Evolutionary conservation across 2,797 vertebrate genomes (phyloP).

Genomic region (Rhinophrynus dorsalis): DNA sequence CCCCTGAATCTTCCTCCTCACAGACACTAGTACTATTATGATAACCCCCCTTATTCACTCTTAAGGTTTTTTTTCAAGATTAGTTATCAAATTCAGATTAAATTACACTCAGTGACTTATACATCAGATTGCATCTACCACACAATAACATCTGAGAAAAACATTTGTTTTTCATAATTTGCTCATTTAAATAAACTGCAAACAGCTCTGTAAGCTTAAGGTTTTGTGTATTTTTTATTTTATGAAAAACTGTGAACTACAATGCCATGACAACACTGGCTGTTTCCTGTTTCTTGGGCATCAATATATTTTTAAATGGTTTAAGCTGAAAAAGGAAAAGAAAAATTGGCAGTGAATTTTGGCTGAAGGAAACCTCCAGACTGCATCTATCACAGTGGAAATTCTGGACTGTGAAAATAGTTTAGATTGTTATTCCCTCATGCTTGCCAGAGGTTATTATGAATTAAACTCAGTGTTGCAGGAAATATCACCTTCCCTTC

Average conservation of each 20-base stretch:
- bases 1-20: no score
- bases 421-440: slow-evolving; percentile 54
- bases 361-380: slow-evolving; percentile 46
- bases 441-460: slow-evolving; percentile 54
- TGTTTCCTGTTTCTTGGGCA: slow-evolving; percentile 58
- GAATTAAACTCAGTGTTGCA: slow-evolving; percentile 53
- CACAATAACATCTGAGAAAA: no score
- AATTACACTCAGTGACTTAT: no score
- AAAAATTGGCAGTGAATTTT: slow-evolving; percentile 46
- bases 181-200: background rate
- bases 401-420: slow-evolving; percentile 49
- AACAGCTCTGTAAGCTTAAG: background rate
- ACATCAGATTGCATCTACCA: no score
- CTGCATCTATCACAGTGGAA: slow-evolving; percentile 44
- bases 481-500: slow-evolving; percentile 59
- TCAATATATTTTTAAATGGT: slow-evolving; percentile 58
- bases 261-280: slow-evolving; percentile 53
- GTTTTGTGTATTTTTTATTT: slow-evolving; percentile 28
- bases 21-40: no score
- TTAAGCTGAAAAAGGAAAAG: slow-evolving; percentile 55
- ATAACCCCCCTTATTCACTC: no score
- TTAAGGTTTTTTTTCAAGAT: no score
- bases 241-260: slow-evolving; percentile 52
- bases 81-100: no score
- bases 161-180: background rate